Percentiles rank a stretch among this genome's conserved stretches.
These are phyloP conservation scores for Ellobius talpinus DNA, from an alignment of 2,113 vertebrate species.

Conservation along the genomic window DNA sequence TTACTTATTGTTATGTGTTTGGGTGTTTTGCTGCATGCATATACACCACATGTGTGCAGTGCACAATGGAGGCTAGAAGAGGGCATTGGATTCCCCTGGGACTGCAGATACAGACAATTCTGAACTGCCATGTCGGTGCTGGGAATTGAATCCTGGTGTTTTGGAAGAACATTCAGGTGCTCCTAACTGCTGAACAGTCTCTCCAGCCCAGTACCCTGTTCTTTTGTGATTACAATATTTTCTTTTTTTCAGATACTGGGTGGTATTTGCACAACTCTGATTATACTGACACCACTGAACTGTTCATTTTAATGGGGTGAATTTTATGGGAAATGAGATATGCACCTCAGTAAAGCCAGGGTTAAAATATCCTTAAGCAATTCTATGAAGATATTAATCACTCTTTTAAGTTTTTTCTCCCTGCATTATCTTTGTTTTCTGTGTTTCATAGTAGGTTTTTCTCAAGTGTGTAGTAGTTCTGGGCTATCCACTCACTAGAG, in stretches of 20 bases:
- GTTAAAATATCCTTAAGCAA: neutral
- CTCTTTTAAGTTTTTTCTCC: neutral
- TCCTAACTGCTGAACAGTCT: too few relatives aligned
- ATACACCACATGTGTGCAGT: too few relatives aligned
- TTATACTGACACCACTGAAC: neutral
- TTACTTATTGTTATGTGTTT: too few relatives aligned
- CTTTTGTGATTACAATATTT: neutral
- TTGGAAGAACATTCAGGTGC: too few relatives aligned
- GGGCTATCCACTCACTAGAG: neutral
- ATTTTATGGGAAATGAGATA: neutral
- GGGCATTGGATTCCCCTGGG: too few relatives aligned
- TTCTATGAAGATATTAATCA: neutral
- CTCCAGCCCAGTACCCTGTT: too few relatives aligned
- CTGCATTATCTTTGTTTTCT: neutral
- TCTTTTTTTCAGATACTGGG: neutral
- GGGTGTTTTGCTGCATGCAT: too few relatives aligned
- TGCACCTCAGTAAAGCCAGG: neutral
- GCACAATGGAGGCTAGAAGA: too few relatives aligned
- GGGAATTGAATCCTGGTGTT: too few relatives aligned
- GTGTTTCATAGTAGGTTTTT: conserved; percentile 21
- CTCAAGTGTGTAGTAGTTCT: neutral
- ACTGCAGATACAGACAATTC: too few relatives aligned
- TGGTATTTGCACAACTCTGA: neutral
- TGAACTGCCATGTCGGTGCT: too few relatives aligned
- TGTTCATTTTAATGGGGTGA: neutral